Conservation (phyloP, 1,140 invertebrate species). For the Gryllus bimaculatus region DNA sequence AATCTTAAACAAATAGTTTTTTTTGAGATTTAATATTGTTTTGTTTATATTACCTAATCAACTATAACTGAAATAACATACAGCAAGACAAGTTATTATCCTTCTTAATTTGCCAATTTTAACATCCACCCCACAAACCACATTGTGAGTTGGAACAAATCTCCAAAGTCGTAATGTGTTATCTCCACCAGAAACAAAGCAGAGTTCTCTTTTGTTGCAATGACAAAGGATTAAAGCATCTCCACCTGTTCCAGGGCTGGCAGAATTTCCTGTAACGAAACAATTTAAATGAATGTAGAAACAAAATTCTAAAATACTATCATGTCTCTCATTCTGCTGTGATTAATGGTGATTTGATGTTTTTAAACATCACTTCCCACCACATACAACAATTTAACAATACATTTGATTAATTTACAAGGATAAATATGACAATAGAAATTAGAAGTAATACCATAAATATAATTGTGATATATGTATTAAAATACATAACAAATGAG, state of each 20-base stretch:
- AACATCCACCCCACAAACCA: constrained; percentile 59
- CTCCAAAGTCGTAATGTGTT: constrained; percentile 65
- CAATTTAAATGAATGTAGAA: background rate
- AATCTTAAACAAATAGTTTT: background rate
- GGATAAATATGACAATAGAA: too few relatives aligned
- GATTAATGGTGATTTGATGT: background rate
- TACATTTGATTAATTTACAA: too few relatives aligned
- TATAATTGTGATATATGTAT: too few relatives aligned
- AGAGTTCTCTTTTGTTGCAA: constrained; percentile 43
- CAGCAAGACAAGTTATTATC: constrained; percentile 49
- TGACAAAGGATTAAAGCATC: constrained; percentile 48
- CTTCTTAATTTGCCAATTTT: constrained; percentile 58
- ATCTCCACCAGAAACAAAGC: constrained; percentile 63
- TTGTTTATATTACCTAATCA: background rate
- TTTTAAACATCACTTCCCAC: background rate
- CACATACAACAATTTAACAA: too few relatives aligned
- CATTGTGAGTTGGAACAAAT: constrained; percentile 50
- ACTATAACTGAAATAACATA: constrained; percentile 28
- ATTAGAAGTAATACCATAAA: too few relatives aligned
- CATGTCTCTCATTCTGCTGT: background rate
- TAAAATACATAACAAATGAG: too few relatives aligned
- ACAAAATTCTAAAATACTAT: background rate
- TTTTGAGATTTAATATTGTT: background rate
- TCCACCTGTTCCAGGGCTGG: constrained; percentile 54
- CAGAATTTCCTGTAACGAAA: constrained; percentile 37